Evolutionary conservation across 2,888 invertebrate genomes (phyloP).

Genomic region (Nomada lathburiana): DNA sequence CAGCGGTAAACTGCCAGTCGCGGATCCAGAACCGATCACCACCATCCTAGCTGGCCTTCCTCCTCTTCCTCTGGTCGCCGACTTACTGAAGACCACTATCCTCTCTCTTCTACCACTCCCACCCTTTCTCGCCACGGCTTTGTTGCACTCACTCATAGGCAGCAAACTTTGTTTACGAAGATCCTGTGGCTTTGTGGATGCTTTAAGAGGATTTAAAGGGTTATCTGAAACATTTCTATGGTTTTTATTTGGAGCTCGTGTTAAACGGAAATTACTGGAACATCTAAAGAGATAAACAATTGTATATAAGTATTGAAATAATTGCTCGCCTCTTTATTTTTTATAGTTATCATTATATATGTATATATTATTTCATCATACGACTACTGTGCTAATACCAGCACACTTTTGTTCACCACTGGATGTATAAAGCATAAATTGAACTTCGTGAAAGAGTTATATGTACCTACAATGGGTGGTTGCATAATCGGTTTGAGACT

Average conservation of each 20-base stretch:
- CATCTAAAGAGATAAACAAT: too few species aligned
- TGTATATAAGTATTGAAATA: too few species aligned
- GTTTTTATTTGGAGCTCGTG: too few species aligned
- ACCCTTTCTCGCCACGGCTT: conserved; percentile 20
- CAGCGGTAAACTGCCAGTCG: conserved; percentile 73
- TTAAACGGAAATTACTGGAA: too few species aligned
- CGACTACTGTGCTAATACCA: too few species aligned
- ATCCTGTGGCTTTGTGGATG: not conserved
- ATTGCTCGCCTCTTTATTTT: not conserved
- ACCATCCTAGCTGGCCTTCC: conserved; percentile 72
- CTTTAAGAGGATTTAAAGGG: not conserved
- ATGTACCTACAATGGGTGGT: not conserved
- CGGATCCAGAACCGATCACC: conserved; percentile 74
- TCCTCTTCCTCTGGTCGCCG: conserved; percentile 68
- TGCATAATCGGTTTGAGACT: not conserved
- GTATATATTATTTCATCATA: too few species aligned
- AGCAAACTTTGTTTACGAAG: conserved; percentile 19
- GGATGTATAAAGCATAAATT: not conserved
- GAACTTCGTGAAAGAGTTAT: not conserved
- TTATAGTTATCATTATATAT: not conserved
- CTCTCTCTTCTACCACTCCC: conserved; percentile 65
- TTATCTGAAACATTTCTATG: too few species aligned
- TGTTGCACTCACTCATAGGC: conserved; percentile 12
- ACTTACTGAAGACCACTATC: conserved; percentile 50
- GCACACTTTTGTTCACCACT: too few species aligned